Evolutionary conservation across 2,113 vertebrate species (phyloP).

Genomic region (Sciurus niger): DNA sequence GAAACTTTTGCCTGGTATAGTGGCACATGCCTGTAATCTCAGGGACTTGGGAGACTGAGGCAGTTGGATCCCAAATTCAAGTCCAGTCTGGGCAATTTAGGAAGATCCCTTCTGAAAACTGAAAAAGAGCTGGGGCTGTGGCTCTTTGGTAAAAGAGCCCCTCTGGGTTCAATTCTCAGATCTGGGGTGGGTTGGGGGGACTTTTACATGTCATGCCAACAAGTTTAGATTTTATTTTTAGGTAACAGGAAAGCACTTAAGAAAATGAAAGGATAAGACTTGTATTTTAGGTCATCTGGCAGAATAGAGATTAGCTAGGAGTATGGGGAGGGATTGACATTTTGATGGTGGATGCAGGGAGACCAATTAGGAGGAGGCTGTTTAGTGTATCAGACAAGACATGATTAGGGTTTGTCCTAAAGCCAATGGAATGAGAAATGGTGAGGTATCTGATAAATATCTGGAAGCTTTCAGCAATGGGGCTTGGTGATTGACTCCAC

Average conservation of each 20-base stretch:
- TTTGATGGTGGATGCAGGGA: not conserved
- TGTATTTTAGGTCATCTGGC: slow-evolving; percentile 21
- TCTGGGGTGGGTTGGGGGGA: too few relatives aligned
- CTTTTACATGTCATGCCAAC: not conserved
- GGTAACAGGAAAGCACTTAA: slow-evolving; percentile 16
- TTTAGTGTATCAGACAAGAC: not conserved
- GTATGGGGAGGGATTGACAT: not conserved
- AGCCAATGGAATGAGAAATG: not conserved
- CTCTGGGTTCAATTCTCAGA: too few relatives aligned
- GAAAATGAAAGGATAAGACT: slow-evolving; percentile 39
- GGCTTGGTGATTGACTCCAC: not conserved
- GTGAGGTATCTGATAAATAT: not conserved
- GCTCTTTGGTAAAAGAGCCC: too few relatives aligned
- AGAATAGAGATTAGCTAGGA: not conserved
- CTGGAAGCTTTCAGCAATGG: not conserved
- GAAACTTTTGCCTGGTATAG: too few relatives aligned
- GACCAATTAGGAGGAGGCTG: not conserved
- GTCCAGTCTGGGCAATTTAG: too few relatives aligned
- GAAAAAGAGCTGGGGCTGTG: too few relatives aligned
- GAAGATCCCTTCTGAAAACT: too few relatives aligned
- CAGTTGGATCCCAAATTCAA: too few relatives aligned
- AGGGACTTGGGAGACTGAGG: too few relatives aligned
- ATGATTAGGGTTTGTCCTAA: not conserved
- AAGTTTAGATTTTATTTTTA: slow-evolving; percentile 15
- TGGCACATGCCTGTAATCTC: too few relatives aligned